Conservation (phyloP, 2,888 invertebrate genomes). For the Cataglyphis cursor region DNA sequence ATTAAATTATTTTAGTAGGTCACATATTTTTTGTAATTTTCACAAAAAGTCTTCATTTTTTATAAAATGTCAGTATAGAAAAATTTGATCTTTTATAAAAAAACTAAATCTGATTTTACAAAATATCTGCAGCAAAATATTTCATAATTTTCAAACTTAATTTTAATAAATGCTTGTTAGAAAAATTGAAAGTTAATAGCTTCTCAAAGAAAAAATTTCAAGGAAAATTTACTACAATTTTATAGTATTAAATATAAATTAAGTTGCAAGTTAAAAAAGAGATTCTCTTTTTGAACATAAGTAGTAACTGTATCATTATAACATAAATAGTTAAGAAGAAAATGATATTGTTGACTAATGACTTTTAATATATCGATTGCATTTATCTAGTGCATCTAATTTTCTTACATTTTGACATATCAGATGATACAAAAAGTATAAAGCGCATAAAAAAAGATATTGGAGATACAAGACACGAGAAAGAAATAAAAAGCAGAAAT, state of each 20-base stretch:
- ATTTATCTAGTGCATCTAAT: neutral
- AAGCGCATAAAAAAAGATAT: neutral
- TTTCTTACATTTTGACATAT: neutral
- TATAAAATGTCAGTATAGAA: neutral
- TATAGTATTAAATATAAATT: neutral
- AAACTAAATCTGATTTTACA: neutral
- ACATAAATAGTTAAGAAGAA: neutral
- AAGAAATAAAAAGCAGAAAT: conserved; percentile 24
- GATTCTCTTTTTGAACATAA: neutral
- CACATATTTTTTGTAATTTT: neutral
- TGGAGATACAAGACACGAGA: neutral
- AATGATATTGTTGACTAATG: neutral
- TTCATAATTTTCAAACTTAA: neutral
- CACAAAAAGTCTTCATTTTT: neutral
- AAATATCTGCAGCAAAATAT: neutral
- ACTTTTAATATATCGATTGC: neutral
- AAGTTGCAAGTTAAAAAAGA: neutral
- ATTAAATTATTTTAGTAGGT: neutral
- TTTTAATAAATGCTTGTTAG: neutral
- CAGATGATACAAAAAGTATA: neutral
- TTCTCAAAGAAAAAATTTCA: neutral
- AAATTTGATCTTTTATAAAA: neutral
- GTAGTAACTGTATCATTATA: neutral
- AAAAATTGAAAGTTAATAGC: neutral
- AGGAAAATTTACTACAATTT: neutral